A percentile compares a stretch with the other conserved stretches of the same genome.
These are phyloP conservation scores for Portevinia maculata DNA, from an alignment of 2,888 invertebrate genomes.

Conservation along the genomic window DNA sequence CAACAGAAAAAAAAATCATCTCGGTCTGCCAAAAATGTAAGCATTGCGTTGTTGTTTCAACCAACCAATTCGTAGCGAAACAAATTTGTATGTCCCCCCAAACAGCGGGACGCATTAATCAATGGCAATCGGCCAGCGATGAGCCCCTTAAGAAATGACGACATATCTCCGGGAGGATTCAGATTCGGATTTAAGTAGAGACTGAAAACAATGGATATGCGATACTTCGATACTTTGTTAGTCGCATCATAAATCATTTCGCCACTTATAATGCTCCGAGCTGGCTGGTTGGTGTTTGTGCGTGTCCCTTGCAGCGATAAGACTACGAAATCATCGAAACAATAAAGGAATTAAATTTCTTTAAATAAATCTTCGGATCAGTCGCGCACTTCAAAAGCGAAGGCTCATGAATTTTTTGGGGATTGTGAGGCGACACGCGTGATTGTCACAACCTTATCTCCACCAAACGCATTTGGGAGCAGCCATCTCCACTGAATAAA, in stretches of 20 bases:
- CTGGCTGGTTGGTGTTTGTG: background rate
- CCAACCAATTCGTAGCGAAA: slow-evolving; percentile 66
- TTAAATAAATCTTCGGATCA: slow-evolving; percentile 35
- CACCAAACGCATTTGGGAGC: slow-evolving; percentile 20
- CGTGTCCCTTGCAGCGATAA: slow-evolving; percentile 18
- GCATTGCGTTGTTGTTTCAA: slow-evolving; percentile 52
- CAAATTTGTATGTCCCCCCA: slow-evolving; percentile 62
- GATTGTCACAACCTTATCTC: slow-evolving; percentile 14
- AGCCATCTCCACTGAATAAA: slow-evolving; percentile 26
- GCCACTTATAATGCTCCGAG: slow-evolving; percentile 25
- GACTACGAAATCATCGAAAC: slow-evolving; percentile 24
- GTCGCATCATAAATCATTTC: slow-evolving; percentile 45
- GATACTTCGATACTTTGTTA: slow-evolving; percentile 11
- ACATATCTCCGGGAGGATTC: slow-evolving; percentile 19
- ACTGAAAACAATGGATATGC: slow-evolving; percentile 49
- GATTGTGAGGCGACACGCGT: background rate
- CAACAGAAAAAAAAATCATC: slow-evolving; percentile 14
- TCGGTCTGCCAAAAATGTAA: slow-evolving; percentile 39
- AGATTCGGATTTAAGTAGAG: background rate
- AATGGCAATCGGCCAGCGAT: slow-evolving; percentile 51
- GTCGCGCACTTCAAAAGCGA: background rate
- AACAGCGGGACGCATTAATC: slow-evolving; percentile 65
- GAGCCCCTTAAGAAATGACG: slow-evolving; percentile 14
- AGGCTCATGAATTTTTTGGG: slow-evolving; percentile 27
- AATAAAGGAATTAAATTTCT: slow-evolving; percentile 48